phyloP scores from a whole-genome alignment of 2,888 invertebrate species.

The Leptarthrus brevirostris region DNA sequence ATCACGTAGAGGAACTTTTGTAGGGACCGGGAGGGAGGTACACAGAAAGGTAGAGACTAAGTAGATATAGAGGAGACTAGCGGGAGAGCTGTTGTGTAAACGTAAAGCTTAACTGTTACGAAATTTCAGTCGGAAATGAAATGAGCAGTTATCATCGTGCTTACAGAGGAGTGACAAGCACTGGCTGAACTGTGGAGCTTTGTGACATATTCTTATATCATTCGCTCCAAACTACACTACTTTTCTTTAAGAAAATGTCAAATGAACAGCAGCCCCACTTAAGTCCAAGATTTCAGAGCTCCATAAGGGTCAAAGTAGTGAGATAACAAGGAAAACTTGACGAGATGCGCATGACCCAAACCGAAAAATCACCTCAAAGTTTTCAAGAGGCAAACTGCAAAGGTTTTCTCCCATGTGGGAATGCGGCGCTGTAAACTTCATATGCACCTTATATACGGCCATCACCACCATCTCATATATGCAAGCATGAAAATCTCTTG shows the following conservation, averaged over 20 bases:
- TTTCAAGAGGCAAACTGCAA: conserved; percentile 12
- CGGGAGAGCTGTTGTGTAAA: conserved; percentile 8
- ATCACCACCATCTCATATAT: no score
- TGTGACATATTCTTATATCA: background rate
- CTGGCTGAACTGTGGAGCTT: background rate
- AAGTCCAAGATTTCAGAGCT: conserved; percentile 1
- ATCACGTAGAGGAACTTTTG: background rate
- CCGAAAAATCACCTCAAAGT: conserved; percentile 15
- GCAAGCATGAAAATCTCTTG: no score
- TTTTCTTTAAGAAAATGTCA: no score
- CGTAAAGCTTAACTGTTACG: conserved; percentile 34
- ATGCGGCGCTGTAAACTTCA: background rate
- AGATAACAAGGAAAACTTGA: background rate
- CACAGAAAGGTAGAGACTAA: background rate
- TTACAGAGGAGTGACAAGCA: background rate
- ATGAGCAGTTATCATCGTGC: conserved; percentile 22
- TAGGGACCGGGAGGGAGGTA: background rate
- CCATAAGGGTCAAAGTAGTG: background rate
- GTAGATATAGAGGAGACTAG: no score
- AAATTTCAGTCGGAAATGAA: conserved; percentile 27
- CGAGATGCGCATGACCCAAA: conserved; percentile 21
- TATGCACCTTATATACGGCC: background rate
- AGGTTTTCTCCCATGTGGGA: conserved; percentile 20
- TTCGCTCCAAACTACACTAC: no score
- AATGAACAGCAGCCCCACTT: background rate